Base-by-base conservation (phyloP, 2,797 vertebrate species). In the Clarias platycephalus region DNA sequence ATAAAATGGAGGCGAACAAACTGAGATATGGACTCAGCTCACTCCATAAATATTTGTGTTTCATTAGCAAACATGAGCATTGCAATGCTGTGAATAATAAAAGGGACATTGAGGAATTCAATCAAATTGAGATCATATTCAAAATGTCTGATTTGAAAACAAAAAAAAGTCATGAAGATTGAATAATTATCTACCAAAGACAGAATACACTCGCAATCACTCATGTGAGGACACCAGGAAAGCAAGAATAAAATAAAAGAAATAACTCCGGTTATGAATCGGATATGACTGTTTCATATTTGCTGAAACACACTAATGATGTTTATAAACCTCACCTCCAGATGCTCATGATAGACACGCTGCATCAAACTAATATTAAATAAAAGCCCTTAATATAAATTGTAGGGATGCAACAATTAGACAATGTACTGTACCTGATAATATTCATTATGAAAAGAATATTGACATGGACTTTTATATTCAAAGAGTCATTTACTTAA, bases 11-110 rank as follows among this genome's bases (percentile, higher is more conserved):
- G 55, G 80, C 63, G 79, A 79, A 82, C 49, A 85, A 85, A 66
- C 12, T 49, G 80, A 87, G 80, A 86, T 86, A 87, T 85, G 58
- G 81, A 75, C 60, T 67, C 28, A 10, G 66, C 83, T 44, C 67
- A 81, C 67, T 76, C 64, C 82, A 82, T 77, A 90, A 86, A 89
- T 85, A 89, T 89, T 84, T 86, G 86, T 86, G 78, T 85, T 85
- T 86, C 87, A 88, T 88, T 88, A 83, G 80, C 82, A 87, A 88
- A 87, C 85, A 86, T 82, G 80, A 83, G 81, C 74, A 80, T 76
- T 81, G 63, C 81, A 82, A 83, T 87, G 86, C 74, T 78, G 70
- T 76, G 85, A 85, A 88, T 87, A 88, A 88, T 86, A 88, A 85
- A 87, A 82, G n/a, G n/a, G 74, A 87, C 82, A 79, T 64, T 86